Percentiles rank a stretch among this genome's conserved stretches.
phyloP scores from a whole-genome alignment of 2,113 vertebrate genomes.

The Pholis gunnellus region DNA sequence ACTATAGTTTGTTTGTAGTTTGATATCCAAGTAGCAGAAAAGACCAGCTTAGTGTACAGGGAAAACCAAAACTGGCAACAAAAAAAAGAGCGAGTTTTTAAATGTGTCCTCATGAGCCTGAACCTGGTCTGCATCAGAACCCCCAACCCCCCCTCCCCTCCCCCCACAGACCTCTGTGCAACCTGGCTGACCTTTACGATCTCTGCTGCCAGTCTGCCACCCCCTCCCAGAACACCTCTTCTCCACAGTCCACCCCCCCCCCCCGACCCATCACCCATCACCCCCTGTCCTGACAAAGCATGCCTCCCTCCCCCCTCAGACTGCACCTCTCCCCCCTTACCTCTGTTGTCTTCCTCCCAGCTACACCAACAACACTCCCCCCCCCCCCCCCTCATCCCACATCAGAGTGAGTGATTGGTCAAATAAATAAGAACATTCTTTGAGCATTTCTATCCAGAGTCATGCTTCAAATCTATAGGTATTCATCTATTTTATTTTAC shows the following conservation, averaged over 20 bases:
- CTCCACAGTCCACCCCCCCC: constrained; percentile 26
- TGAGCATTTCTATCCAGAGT: neutral
- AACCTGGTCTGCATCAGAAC: constrained; percentile 38
- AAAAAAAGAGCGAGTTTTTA: neutral
- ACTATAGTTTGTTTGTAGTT: neutral
- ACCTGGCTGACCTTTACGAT: constrained; percentile 57
- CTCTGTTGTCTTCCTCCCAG: constrained; percentile 26
- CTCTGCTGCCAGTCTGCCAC: constrained; percentile 53
- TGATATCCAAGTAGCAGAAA: neutral
- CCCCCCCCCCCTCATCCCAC: neutral
- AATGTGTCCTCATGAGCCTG: neutral
- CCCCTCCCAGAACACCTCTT: constrained; percentile 43
- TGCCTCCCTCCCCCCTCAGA: constrained; percentile 21
- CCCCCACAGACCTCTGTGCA: constrained; percentile 28
- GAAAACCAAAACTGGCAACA: neutral
- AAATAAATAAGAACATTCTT: neutral
- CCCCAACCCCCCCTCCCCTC: neutral
- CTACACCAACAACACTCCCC: constrained; percentile 8
- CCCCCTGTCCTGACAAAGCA: constrained; percentile 60
- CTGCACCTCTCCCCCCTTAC: constrained; percentile 2
- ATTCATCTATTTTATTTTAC: neutral
- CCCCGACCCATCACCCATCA: constrained; percentile 31
- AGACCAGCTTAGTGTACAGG: neutral
- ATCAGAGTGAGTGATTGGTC: constrained; percentile 2
- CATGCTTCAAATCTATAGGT: neutral